Evolutionary conservation across 1,140 invertebrate genomes (phyloP).

Genomic region (Archivesica marissinica): DNA sequence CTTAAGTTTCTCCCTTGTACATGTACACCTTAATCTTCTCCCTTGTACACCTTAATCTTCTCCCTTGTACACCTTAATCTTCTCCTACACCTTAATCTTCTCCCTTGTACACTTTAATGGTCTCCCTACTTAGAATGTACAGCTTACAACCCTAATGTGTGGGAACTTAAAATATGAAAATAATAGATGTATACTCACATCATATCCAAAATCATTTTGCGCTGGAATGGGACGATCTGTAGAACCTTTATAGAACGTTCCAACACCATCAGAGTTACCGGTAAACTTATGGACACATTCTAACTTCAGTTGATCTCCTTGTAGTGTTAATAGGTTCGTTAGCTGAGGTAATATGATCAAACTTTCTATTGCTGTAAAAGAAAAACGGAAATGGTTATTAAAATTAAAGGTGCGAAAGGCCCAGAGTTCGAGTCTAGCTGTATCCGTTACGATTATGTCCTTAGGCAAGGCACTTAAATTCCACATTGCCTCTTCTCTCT

Average conservation of each 20-base stretch:
- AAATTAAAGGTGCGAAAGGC: not conserved
- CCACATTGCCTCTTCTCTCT: no score
- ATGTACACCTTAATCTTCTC: no score
- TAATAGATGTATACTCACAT: conserved; percentile 3
- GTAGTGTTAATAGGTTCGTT: not conserved
- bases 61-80: no score
- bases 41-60: no score
- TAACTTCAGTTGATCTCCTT: not conserved
- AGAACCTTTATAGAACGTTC: not conserved
- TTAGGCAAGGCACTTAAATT: no score
- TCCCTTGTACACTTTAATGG: no score
- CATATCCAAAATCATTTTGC: not conserved
- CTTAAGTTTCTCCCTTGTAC: no score
- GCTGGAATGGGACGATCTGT: not conserved
- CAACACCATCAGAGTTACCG: not conserved
- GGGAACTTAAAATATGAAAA: not conserved
- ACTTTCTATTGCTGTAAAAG: not conserved
- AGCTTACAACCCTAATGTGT: not conserved
- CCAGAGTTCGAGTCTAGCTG: no score
- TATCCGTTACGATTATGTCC: no score
- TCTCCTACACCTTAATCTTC: no score
- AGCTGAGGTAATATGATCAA: not conserved
- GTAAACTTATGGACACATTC: not conserved
- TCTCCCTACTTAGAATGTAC: not conserved
- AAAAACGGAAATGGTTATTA: not conserved